These are phyloP conservation scores for Drosophila recens DNA, from an alignment of 2,888 invertebrate genomes.

Conservation along the genomic window DNA sequence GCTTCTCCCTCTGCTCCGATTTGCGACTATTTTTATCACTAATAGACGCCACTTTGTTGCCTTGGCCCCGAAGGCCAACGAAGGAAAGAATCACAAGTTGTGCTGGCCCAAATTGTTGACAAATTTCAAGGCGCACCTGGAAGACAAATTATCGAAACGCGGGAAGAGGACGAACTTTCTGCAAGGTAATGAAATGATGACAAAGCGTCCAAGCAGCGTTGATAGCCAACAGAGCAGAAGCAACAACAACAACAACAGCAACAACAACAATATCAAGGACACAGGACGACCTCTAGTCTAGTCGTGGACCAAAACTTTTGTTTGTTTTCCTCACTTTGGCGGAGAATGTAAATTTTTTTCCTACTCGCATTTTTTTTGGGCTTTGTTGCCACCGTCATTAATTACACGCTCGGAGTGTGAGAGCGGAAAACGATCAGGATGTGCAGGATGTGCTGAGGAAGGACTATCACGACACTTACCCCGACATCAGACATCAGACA, in stretches of 20 bases:
- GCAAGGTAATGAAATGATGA: slow-evolving; percentile 77
- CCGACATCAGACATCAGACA: slow-evolving; percentile 7
- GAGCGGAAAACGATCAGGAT: slow-evolving; percentile 39
- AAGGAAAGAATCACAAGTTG: slow-evolving; percentile 70
- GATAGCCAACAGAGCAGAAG: slow-evolving; percentile 46
- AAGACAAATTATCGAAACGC: slow-evolving; percentile 72
- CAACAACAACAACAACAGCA: no score
- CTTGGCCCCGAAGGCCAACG: no score
- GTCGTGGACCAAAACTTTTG: slow-evolving; percentile 51
- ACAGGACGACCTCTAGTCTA: slow-evolving; percentile 39
- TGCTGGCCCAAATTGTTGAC: slow-evolving; percentile 75
- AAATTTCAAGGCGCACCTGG: slow-evolving; percentile 78
- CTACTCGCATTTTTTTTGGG: slow-evolving; percentile 7
- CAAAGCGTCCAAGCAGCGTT: slow-evolving; percentile 67
- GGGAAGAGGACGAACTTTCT: slow-evolving; percentile 50
- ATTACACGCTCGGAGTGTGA: slow-evolving; percentile 57
- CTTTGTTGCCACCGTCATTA: slow-evolving; percentile 54
- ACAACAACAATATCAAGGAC: slow-evolving; percentile 27
- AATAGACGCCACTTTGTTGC: no score
- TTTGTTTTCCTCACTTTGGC: slow-evolving; percentile 62
- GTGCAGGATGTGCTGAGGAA: slow-evolving; percentile 12
- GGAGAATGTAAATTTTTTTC: slow-evolving; percentile 65
- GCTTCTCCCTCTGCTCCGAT: slow-evolving; percentile 6
- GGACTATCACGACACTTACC: slow-evolving; percentile 16
- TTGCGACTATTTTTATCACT: slow-evolving; percentile 72